Percentiles rank a stretch among this genome's conserved stretches.
These are phyloP conservation scores for Osmerus mordax DNA, from an alignment of 2,113 vertebrate species.

Conservation along the genomic window DNA sequence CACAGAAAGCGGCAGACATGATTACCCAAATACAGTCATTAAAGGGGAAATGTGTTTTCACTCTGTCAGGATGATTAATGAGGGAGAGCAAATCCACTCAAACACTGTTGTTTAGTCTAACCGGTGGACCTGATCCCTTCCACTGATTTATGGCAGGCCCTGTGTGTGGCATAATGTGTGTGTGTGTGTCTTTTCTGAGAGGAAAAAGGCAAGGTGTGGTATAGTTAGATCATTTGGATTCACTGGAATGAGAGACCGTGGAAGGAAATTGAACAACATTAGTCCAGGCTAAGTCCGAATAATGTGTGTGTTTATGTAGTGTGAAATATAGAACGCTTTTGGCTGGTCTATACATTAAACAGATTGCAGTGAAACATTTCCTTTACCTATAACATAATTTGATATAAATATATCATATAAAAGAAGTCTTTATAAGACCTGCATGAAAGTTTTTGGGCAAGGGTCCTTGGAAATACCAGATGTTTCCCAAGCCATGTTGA, in stretches of 20 bases:
- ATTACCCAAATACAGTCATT: conserved; percentile 99
- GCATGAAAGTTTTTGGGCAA: too few species aligned
- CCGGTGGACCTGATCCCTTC: conserved; percentile 89
- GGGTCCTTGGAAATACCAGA: conserved; percentile 53
- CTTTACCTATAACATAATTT: too few species aligned
- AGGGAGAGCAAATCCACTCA: conserved; percentile 88
- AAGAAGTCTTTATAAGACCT: too few species aligned
- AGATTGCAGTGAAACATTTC: too few species aligned
- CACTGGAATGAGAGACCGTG: too few species aligned
- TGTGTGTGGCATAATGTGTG: conserved; percentile 71
- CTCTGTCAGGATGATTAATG: conserved; percentile 99
- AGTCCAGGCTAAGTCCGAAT: too few species aligned
- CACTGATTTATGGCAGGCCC: conserved; percentile 86
- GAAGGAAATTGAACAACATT: too few species aligned
- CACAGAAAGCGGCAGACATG: conserved; percentile 80
- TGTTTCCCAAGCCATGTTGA: conserved; percentile 42
- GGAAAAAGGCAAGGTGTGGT: background rate
- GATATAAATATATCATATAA: too few species aligned
- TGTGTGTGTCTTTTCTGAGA: conserved; percentile 8
- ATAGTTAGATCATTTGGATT: too few species aligned
- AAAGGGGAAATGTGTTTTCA: conserved; percentile 99
- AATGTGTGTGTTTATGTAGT: too few species aligned
- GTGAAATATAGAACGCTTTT: too few species aligned
- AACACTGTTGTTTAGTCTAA: conserved; percentile 99
- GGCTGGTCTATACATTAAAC: too few species aligned